These are phyloP conservation scores for Mycalesis mineus DNA, from an alignment of 2,888 invertebrate genomes.

Conservation along the genomic window DNA sequence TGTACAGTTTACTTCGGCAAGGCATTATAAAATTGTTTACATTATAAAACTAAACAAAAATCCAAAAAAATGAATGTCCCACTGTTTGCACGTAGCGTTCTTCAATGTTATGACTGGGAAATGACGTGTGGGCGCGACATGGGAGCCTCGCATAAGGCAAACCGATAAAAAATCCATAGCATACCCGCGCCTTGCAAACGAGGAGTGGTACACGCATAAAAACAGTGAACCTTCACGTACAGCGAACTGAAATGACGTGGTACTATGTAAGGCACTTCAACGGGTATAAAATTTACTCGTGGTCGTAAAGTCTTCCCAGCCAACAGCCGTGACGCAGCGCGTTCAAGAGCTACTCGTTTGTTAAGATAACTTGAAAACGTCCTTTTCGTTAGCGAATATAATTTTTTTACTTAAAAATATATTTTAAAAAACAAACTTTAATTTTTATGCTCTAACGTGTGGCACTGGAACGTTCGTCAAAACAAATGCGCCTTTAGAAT, in stretches of 20 bases:
- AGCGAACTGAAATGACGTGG: slow-evolving; percentile 5
- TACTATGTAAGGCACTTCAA: slow-evolving; percentile 32
- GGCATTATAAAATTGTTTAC: neutral
- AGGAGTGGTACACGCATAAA: slow-evolving; percentile 62
- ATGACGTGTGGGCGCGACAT: slow-evolving; percentile 16
- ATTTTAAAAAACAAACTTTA: too few relatives aligned
- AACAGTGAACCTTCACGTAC: slow-evolving; percentile 43
- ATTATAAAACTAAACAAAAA: neutral
- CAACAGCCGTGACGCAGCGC: neutral
- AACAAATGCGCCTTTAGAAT: too few relatives aligned
- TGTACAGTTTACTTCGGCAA: neutral
- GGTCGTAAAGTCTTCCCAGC: slow-evolving; percentile 37
- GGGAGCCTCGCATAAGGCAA: slow-evolving; percentile 5
- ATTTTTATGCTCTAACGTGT: too few relatives aligned
- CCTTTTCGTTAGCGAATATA: too few relatives aligned
- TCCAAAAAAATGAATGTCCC: neutral
- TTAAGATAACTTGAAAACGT: neutral
- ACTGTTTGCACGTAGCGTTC: slow-evolving; percentile 4
- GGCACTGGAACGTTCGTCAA: too few relatives aligned
- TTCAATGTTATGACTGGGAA: slow-evolving; percentile 23
- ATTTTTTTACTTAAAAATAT: too few relatives aligned
- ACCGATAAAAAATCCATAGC: slow-evolving; percentile 9
- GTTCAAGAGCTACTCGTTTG: slow-evolving; percentile 1
- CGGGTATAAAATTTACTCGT: slow-evolving; percentile 60
- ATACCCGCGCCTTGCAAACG: slow-evolving; percentile 44